These are phyloP conservation scores for Platypus cylindrus DNA, from an alignment of 2,888 invertebrate species.

Conservation along the genomic window DNA sequence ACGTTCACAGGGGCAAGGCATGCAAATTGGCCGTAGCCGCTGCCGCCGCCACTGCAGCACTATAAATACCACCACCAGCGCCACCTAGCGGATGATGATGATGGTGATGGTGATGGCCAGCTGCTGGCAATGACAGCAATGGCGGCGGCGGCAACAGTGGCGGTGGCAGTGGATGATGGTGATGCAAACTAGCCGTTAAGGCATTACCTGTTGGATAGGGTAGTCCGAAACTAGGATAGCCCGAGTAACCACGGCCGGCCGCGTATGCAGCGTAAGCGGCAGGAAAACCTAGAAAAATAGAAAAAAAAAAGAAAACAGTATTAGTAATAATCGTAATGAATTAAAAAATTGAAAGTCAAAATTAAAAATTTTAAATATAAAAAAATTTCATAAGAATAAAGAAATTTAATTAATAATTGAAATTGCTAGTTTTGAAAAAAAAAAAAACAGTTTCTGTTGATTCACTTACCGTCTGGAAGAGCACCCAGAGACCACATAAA, in stretches of 20 bases:
- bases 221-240: conserved; percentile 96
- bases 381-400: not conserved
- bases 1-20: conserved; percentile 68
- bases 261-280: conserved; percentile 92
- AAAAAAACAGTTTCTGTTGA: not conserved
- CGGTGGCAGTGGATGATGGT: conserved; percentile 36
- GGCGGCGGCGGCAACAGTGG: conserved; percentile 45
- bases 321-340: conserved; percentile 13
- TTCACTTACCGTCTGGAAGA: conserved; percentile 87
- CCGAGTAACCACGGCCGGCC: conserved; percentile 92
- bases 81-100: conserved; percentile 38
- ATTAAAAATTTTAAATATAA: not conserved
- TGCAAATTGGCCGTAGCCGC: conserved; percentile 47
- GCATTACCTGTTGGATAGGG: conserved; percentile 96
- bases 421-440: not conserved
- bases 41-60: conserved; percentile 22
- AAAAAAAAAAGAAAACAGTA: conserved; percentile 1
- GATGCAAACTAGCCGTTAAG: conserved; percentile 62
- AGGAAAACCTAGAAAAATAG: conserved; percentile 80
- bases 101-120: conserved; percentile 50
- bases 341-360: not conserved
- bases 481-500: conserved; percentile 98
- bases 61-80: conserved; percentile 43
- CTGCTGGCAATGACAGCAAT: conserved; percentile 43
- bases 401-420: not conserved